These are phyloP conservation scores for Andrena bicolor DNA, from an alignment of 2,888 invertebrate species.

Conservation along the genomic window DNA sequence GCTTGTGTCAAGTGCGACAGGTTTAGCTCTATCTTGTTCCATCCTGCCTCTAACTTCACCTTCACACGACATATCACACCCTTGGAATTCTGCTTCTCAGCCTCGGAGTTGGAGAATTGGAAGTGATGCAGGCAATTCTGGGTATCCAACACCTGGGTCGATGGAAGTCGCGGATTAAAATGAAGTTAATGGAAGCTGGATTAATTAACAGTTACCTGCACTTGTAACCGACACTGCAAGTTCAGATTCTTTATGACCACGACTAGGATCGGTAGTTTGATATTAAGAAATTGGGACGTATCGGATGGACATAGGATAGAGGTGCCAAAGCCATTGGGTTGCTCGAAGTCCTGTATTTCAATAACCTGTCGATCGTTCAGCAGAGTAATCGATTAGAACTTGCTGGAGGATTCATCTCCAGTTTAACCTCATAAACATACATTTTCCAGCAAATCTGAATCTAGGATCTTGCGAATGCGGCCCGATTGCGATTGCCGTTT, in stretches of 20 bases:
- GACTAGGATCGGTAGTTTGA: constrained; percentile 96
- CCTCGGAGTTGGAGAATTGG: constrained; percentile 90
- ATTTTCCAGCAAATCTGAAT: constrained; percentile 76
- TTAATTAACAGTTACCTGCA: constrained; percentile 89
- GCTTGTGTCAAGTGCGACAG: constrained; percentile 95
- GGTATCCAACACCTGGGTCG: constrained; percentile 71
- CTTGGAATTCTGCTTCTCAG: constrained; percentile 94
- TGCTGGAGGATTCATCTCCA: not conserved
- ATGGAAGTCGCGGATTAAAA: not conserved
- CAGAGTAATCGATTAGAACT: not conserved
- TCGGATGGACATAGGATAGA: constrained; percentile 97
- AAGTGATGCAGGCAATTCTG: constrained; percentile 71
- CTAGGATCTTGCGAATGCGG: constrained; percentile 68
- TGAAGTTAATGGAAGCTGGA: not conserved
- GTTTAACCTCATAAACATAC: constrained; percentile 49
- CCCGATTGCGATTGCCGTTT: constrained; percentile 86
- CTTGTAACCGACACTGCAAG: constrained; percentile 97
- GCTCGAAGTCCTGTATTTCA: constrained; percentile 94
- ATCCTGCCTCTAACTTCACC: constrained; percentile 96
- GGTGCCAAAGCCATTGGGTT: constrained; percentile 96
- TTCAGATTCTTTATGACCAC: constrained; percentile 98
- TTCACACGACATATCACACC: constrained; percentile 98
- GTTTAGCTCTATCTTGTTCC: constrained; percentile 98
- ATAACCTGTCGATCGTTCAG: constrained; percentile 90
- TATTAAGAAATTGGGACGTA: constrained; percentile 95